phyloP scores from a whole-genome alignment of 1,140 invertebrate genomes.

The Neodiprion virginianus region DNA sequence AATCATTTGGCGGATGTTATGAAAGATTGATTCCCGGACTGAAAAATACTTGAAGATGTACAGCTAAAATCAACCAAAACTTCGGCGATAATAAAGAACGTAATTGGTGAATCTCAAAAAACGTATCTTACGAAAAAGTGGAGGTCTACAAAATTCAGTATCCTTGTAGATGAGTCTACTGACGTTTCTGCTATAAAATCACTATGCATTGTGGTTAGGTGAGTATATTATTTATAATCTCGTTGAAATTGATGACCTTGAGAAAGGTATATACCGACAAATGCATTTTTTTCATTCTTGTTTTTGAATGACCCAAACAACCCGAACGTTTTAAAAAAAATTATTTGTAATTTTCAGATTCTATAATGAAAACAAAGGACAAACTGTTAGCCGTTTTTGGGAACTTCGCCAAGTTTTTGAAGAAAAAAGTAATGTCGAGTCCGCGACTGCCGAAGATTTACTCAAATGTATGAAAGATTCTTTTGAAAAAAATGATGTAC shows the following conservation, averaged over 20 bases:
- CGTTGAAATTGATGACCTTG: too few relatives aligned
- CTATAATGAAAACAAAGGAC: conserved; percentile 21
- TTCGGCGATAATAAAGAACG: conserved; percentile 32
- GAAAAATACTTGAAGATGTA: conserved; percentile 24
- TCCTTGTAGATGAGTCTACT: conserved; percentile 41
- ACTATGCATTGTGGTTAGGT: conserved; percentile 27
- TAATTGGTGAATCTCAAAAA: conserved; percentile 32
- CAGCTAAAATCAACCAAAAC: conserved; percentile 26
- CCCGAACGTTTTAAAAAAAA: too few relatives aligned
- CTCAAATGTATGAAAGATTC: conserved; percentile 24
- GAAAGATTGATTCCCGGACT: conserved; percentile 28
- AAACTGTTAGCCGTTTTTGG: conserved; percentile 31
- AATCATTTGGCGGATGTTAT: conserved; percentile 21
- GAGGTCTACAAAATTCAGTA: conserved; percentile 29
- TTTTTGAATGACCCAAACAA: too few relatives aligned
- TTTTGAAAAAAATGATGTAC: conserved; percentile 41
- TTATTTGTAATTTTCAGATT: conserved; percentile 9
- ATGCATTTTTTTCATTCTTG: too few relatives aligned
- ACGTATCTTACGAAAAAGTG: conserved; percentile 25
- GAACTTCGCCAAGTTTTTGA: conserved; percentile 28
- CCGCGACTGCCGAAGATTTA: conserved; percentile 30
- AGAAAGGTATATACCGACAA: too few relatives aligned
- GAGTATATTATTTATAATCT: too few relatives aligned
- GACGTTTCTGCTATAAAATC: conserved; percentile 33
- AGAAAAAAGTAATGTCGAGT: conserved; percentile 10